phyloP scores from a whole-genome alignment of 2,888 invertebrate species.

The Parthenolecanium corni region DNA sequence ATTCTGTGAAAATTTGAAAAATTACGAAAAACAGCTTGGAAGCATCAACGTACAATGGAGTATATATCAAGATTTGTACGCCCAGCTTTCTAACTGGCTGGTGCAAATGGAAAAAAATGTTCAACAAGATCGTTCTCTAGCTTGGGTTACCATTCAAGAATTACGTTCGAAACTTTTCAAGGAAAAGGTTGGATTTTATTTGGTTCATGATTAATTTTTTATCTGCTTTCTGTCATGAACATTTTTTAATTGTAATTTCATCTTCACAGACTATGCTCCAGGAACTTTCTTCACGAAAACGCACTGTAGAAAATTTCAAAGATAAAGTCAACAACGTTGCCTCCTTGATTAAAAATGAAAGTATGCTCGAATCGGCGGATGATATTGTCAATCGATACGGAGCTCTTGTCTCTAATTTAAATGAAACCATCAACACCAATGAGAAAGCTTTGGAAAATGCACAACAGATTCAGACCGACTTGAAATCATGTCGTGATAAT shows the following conservation, averaged over 20 bases:
- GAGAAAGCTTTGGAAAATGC: constrained; percentile 68
- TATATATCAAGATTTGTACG: constrained; percentile 72
- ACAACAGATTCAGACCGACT: constrained; percentile 74
- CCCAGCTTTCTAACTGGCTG: constrained; percentile 73
- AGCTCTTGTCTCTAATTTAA: constrained; percentile 52
- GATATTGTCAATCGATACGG: constrained; percentile 63
- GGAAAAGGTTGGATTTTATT: constrained; percentile 47
- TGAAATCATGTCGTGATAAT: constrained; percentile 76
- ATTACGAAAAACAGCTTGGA: constrained; percentile 74
- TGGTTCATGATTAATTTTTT: constrained; percentile 25
- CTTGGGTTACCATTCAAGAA: constrained; percentile 70
- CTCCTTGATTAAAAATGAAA: constrained; percentile 39
- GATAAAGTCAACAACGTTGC: constrained; percentile 71
- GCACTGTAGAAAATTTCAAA: constrained; percentile 77
- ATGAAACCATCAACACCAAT: constrained; percentile 56
- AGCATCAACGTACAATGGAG: constrained; percentile 71
- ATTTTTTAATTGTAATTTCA: background rate
- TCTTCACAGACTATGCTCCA: constrained; percentile 56
- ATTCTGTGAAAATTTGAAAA: constrained; percentile 67
- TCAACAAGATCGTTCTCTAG: constrained; percentile 55
- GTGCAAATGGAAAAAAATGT: constrained; percentile 70
- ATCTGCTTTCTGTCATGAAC: background rate
- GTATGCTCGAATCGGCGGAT: constrained; percentile 52
- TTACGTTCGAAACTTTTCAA: constrained; percentile 71
- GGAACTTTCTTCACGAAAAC: constrained; percentile 79